phyloP scores from a whole-genome alignment of 2,113 vertebrate genomes.

The Brachyhypopomus gauderio region DNA sequence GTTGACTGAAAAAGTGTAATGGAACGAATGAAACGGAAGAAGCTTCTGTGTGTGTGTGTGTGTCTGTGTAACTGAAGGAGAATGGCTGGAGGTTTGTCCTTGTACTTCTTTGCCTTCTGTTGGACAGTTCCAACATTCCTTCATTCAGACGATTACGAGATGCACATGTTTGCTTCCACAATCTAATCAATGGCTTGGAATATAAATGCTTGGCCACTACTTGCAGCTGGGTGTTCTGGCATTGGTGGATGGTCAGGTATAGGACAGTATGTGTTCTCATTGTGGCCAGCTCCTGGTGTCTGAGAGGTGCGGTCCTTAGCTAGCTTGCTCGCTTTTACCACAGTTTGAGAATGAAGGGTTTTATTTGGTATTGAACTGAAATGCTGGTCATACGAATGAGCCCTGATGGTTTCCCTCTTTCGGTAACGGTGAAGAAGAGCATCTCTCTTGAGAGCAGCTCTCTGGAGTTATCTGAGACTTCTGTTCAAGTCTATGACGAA shows the following conservation, averaged over 20 bases:
- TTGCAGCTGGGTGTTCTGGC: not conserved
- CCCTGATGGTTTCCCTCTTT: constrained; percentile 42
- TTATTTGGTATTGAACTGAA: constrained; percentile 15
- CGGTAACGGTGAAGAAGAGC: constrained; percentile 23
- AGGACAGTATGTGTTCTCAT: constrained; percentile 22
- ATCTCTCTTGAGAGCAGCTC: constrained; percentile 34
- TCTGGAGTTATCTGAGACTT: constrained; percentile 66
- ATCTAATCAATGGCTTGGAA: constrained; percentile 21
- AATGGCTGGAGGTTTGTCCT: constrained; percentile 20
- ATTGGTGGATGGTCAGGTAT: constrained; percentile 16
- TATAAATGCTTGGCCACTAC: not conserved
- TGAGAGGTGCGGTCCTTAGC: not conserved
- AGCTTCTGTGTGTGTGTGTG: constrained; percentile 28
- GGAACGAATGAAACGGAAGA: not conserved
- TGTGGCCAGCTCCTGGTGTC: constrained; percentile 21
- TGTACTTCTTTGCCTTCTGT: constrained; percentile 21
- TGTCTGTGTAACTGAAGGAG: constrained; percentile 6
- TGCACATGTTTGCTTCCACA: constrained; percentile 12
- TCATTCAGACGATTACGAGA: constrained; percentile 25
- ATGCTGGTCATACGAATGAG: constrained; percentile 4
- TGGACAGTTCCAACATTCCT: constrained; percentile 44
- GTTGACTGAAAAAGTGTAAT: too few species aligned
- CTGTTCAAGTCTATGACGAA: constrained; percentile 71
- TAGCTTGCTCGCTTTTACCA: not conserved
- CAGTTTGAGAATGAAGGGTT: constrained; percentile 38